These are phyloP conservation scores for Sinocyclocheilus rhinocerous DNA, from an alignment of 2,113 vertebrate species.

Conservation along the genomic window DNA sequence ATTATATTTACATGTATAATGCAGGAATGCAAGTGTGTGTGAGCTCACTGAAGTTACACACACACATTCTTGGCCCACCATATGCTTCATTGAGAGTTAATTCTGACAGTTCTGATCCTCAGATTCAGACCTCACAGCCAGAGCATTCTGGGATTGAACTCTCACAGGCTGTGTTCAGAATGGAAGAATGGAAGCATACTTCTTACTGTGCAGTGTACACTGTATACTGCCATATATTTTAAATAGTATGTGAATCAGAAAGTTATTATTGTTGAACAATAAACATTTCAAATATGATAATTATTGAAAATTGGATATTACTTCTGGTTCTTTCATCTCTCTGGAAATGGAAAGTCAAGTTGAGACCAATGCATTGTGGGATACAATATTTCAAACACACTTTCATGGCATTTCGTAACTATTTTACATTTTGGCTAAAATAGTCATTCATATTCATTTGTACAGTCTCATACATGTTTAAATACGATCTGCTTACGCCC, in stretches of 20 bases:
- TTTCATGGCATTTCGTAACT: background rate
- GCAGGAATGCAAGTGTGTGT: conserved; percentile 72
- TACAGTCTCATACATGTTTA: background rate
- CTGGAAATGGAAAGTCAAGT: background rate
- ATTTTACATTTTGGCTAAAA: background rate
- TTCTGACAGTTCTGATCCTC: background rate
- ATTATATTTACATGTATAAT: conserved; percentile 75
- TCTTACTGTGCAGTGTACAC: background rate
- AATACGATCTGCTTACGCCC: background rate
- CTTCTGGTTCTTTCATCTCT: background rate
- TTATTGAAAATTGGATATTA: background rate
- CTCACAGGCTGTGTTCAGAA: background rate
- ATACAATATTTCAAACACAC: background rate
- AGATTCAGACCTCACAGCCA: background rate
- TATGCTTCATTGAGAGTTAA: conserved; percentile 14
- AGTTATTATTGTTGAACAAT: background rate
- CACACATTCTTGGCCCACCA: conserved; percentile 71
- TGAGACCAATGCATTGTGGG: too few species aligned
- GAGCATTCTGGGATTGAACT: background rate
- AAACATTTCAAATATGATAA: background rate
- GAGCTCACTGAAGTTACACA: conserved; percentile 58
- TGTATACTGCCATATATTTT: background rate
- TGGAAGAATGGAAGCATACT: background rate
- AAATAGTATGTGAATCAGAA: background rate
- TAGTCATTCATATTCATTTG: background rate